Conservation (phyloP, 2,113 vertebrate genomes). For the Sarotherodon lohbergeri region DNA sequence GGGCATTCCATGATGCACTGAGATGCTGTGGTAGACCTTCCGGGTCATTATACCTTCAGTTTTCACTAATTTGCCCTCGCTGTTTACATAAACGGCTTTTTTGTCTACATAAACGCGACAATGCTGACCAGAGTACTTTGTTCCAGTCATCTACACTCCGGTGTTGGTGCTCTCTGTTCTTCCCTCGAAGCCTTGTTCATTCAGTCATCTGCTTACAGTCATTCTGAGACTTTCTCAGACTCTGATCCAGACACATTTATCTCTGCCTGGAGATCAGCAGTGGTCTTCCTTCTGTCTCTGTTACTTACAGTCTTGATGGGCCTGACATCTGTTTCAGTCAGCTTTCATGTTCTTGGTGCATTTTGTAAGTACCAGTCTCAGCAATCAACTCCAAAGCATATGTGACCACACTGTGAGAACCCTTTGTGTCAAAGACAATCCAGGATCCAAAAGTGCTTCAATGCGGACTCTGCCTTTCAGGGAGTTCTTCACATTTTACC, state of each 20-base stretch:
- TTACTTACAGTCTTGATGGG: not conserved
- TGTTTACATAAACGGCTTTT: not conserved
- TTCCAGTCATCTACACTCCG: not conserved
- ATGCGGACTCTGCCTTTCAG: not conserved
- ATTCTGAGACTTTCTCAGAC: not conserved
- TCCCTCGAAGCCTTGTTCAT: not conserved
- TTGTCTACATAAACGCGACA: not conserved
- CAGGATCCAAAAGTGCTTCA: not conserved
- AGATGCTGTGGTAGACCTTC: not conserved
- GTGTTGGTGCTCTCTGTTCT: not conserved
- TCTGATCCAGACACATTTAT: not conserved
- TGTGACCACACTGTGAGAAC: not conserved
- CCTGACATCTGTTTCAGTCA: not conserved
- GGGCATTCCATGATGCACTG: not conserved
- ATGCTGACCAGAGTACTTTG: not conserved
- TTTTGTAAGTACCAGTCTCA: not conserved
- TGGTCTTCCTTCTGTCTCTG: not conserved
- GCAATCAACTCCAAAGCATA: not conserved
- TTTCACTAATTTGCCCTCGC: not conserved
- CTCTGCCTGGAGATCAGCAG: not conserved
- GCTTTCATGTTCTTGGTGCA: not conserved
- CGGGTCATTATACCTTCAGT: not conserved
- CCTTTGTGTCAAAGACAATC: not conserved
- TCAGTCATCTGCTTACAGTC: not conserved
- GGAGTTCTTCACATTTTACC: not conserved